phyloP scores from a whole-genome alignment of 2,888 invertebrate species.

The Osmoderma eremita region DNA sequence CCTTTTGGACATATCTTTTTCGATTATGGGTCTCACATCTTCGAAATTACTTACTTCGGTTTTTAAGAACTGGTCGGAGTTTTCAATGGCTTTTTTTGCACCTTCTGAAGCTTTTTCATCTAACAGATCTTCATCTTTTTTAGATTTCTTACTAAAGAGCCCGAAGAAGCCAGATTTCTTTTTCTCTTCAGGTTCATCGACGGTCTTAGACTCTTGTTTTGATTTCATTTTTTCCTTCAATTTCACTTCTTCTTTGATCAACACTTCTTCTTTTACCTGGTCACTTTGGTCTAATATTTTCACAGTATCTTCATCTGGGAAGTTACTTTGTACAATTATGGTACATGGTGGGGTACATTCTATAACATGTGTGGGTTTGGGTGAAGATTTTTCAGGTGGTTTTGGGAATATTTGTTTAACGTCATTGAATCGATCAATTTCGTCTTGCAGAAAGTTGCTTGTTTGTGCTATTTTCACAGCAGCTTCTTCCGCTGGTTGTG shows the following conservation, averaged over 20 bases:
- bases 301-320: conserved; percentile 9
- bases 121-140: conserved; percentile 40
- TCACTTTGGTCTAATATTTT: conserved; percentile 12
- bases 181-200: conserved; percentile 6
- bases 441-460: conserved; percentile 27
- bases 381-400: conserved; percentile 30
- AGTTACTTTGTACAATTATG: conserved; percentile 12
- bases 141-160: conserved; percentile 49
- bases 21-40: conserved; percentile 44
- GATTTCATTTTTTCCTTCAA: conserved; percentile 13
- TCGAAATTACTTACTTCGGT: conserved; percentile 44
- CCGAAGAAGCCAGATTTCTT: conserved; percentile 50
- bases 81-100: too few relatives aligned
- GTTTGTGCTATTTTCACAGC: conserved; percentile 5
- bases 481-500: conserved; percentile 15
- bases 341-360: too few relatives aligned
- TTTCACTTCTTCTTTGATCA: conserved; percentile 15
- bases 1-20: conserved; percentile 4
- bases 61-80: too few relatives aligned
- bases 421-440: conserved; percentile 32
- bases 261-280: conserved; percentile 18
- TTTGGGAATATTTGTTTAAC: conserved; percentile 15
- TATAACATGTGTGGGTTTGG: conserved; percentile 8
- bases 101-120: conserved; percentile 18
- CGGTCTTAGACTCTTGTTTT: conserved; percentile 31